Evolutionary conservation across 2,797 vertebrate genomes (phyloP).

Genomic region (Melanotaenia nigrans): DNA sequence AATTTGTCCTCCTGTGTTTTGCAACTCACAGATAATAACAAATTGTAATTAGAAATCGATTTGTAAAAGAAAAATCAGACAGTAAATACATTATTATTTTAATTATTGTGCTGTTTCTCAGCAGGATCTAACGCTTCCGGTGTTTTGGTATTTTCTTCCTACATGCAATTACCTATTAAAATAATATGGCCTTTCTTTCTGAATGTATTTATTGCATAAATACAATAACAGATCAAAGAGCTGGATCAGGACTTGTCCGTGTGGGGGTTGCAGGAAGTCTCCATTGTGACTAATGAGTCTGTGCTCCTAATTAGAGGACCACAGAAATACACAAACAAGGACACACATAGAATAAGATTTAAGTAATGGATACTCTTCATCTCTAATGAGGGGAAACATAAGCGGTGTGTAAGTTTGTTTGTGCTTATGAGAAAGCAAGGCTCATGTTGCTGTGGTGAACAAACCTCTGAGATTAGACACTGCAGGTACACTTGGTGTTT

Average conservation of each 20-base stretch:
- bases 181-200: background rate
- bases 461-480: conserved; percentile 6
- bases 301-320: conserved; percentile 57
- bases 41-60: background rate
- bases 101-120: background rate
- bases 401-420: conserved; percentile 6
- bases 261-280: conserved; percentile 68
- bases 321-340: conserved; percentile 12
- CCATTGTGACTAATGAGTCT: conserved; percentile 60
- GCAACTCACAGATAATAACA: background rate
- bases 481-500: conserved; percentile 28
- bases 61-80: background rate
- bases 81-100: background rate
- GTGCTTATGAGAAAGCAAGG: background rate
- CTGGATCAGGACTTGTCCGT: conserved; percentile 52
- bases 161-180: conserved; percentile 17
- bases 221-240: conserved; percentile 62
- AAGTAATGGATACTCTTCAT: conserved; percentile 6
- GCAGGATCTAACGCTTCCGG: background rate
- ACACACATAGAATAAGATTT: conserved; percentile 3
- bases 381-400: conserved; percentile 4
- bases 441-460: background rate
- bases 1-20: background rate
- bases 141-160: background rate
- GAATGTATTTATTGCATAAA: conserved; percentile 26